phyloP scores from a whole-genome alignment of 2,888 invertebrate genomes.

The Mesochorus sp. region DNA sequence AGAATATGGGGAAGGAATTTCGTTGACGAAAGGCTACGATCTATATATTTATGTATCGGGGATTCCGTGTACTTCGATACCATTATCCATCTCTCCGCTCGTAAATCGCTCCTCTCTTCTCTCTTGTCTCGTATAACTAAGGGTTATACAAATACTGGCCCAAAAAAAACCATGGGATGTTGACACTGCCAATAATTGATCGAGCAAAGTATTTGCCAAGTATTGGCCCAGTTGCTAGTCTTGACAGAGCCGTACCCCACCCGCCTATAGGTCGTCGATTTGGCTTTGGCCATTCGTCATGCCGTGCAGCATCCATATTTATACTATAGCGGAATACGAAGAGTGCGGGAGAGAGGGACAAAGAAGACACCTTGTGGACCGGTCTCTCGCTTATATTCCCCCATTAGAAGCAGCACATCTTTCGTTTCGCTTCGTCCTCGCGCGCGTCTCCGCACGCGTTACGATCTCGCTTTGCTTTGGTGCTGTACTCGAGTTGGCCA shows the following conservation, averaged over 20 bases:
- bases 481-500: constrained; percentile 48
- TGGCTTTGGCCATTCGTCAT: constrained; percentile 73
- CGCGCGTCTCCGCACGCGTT: background rate
- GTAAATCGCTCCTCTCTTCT: constrained; percentile 57
- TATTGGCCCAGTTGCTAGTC: constrained; percentile 79
- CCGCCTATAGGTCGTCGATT: constrained; percentile 54
- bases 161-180: no score
- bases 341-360: constrained; percentile 33
- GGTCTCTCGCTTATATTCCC: constrained; percentile 38
- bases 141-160: no score
- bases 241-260: constrained; percentile 72
- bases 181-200: no score
- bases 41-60: background rate
- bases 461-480: background rate
- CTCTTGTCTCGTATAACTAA: no score
- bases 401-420: constrained; percentile 44
- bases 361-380: constrained; percentile 20
- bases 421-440: constrained; percentile 47
- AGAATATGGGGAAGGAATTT: constrained; percentile 15
- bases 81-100: constrained; percentile 51
- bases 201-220: no score
- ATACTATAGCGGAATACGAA: constrained; percentile 30
- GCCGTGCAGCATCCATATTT: constrained; percentile 55
- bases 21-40: constrained; percentile 10
- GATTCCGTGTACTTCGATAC: background rate